Percentiles rank a stretch among this genome's conserved stretches.
Conservation (phyloP, 2,113 vertebrate genomes). For the Mus musculus region DNA sequence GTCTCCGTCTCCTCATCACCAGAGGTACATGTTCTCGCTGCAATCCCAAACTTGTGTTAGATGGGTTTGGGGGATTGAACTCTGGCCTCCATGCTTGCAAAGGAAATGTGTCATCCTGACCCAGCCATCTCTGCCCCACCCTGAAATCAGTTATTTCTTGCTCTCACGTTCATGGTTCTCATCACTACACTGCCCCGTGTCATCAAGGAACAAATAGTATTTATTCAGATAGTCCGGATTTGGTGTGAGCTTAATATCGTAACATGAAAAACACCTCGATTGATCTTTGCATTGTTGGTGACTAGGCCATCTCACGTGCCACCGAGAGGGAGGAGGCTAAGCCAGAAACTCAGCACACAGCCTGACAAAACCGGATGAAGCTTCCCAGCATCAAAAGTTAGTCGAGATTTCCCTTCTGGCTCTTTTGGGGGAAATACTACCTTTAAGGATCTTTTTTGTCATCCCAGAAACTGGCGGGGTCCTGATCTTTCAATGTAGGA, state of each 20-base stretch:
- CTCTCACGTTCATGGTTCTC: background rate
- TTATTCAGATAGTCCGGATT: conserved; percentile 13
- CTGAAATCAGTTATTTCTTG: conserved; percentile 21
- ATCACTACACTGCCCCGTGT: background rate
- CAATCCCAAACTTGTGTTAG: background rate
- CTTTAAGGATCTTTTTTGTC: conserved; percentile 45
- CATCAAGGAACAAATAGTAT: background rate
- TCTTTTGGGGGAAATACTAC: background rate
- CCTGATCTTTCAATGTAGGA: conserved; percentile 32
- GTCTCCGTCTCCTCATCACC: background rate
- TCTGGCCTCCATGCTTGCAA: background rate
- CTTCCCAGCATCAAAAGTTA: background rate
- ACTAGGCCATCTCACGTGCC: background rate
- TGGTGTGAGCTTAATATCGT: conserved; percentile 34
- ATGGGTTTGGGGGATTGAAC: background rate
- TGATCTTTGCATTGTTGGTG: conserved; percentile 31
- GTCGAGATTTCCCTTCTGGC: background rate
- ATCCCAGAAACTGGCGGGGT: background rate
- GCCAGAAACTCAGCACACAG: background rate
- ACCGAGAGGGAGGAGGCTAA: background rate
- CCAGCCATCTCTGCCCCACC: background rate
- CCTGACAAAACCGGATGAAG: background rate
- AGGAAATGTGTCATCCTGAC: background rate
- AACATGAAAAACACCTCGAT: conserved; percentile 30
- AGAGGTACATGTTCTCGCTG: too few species aligned